phyloP scores from a whole-genome alignment of 2,113 vertebrate species.

The Oryzias melastigma region DNA sequence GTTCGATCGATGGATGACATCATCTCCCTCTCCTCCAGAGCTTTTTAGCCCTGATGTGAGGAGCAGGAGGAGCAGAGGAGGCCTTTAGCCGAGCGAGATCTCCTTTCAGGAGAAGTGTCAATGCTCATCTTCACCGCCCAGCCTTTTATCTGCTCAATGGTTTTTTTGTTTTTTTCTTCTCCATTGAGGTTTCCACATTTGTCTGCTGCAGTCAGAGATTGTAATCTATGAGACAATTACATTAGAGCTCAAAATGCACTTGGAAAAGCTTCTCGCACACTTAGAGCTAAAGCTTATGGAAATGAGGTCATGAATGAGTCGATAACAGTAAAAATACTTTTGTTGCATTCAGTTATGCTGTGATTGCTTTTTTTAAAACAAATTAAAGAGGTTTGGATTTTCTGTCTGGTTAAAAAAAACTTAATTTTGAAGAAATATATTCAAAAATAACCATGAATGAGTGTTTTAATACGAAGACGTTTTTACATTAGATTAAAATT shows the following conservation, averaged over 20 bases:
- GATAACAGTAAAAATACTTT: no score
- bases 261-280: constrained; percentile 38
- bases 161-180: neutral
- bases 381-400: no score
- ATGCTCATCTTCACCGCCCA: constrained; percentile 29
- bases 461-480: no score
- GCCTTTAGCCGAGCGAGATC: constrained; percentile 50
- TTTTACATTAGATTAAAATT: no score
- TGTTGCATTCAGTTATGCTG: no score
- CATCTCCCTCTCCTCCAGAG: constrained; percentile 37
- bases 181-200: constrained; percentile 67
- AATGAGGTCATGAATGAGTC: neutral
- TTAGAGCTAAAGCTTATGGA: neutral
- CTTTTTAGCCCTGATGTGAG: constrained; percentile 7
- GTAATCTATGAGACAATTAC: constrained; percentile 56
- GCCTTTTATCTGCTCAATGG: neutral
- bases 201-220: constrained; percentile 11
- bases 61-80: constrained; percentile 17
- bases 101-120: constrained; percentile 44
- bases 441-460: no score
- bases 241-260: constrained; percentile 33
- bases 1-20: constrained; percentile 70
- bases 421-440: no score
- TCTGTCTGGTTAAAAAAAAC: no score
- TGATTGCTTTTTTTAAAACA: no score